Conservation (phyloP, 2,888 invertebrate genomes). For the Ephialtes manifestator region DNA sequence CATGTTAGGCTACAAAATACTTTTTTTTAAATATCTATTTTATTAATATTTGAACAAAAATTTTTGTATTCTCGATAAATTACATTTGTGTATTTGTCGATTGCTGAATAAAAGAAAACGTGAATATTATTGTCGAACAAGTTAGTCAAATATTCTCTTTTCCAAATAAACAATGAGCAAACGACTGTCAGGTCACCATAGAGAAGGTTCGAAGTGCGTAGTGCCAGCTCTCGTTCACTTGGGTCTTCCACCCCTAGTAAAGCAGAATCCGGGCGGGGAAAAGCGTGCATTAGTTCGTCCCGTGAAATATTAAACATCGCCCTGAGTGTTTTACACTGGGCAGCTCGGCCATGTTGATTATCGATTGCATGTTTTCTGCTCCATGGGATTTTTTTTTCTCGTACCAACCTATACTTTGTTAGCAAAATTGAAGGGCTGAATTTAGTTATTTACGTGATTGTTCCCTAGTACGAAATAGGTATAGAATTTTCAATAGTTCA, state of each 20-base stretch:
- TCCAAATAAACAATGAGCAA: neutral
- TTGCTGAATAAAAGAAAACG: neutral
- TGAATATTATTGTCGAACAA: neutral
- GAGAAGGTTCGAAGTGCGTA: slow-evolving; percentile 42
- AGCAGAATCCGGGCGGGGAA: slow-evolving; percentile 60
- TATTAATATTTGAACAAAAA: no score
- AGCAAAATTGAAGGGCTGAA: neutral
- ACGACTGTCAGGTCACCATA: neutral
- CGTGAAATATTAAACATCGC: slow-evolving; percentile 81
- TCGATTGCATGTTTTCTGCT: slow-evolving; percentile 76
- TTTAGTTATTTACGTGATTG: neutral
- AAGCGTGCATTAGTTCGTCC: slow-evolving; percentile 75
- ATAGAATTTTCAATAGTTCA: neutral
- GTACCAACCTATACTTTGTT: neutral
- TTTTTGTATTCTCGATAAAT: neutral
- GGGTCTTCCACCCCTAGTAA: slow-evolving; percentile 53
- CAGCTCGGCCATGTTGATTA: slow-evolving; percentile 79
- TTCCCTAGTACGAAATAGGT: neutral
- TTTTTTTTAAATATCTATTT: no score
- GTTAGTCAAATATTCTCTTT: neutral
- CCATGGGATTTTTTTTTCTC: slow-evolving; percentile 6
- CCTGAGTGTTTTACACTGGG: slow-evolving; percentile 80
- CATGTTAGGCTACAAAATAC: no score
- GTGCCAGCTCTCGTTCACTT: slow-evolving; percentile 18
- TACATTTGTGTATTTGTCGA: neutral